Base-by-base conservation (phyloP, 2,797 vertebrate species). In the Danio choprae region DNA sequence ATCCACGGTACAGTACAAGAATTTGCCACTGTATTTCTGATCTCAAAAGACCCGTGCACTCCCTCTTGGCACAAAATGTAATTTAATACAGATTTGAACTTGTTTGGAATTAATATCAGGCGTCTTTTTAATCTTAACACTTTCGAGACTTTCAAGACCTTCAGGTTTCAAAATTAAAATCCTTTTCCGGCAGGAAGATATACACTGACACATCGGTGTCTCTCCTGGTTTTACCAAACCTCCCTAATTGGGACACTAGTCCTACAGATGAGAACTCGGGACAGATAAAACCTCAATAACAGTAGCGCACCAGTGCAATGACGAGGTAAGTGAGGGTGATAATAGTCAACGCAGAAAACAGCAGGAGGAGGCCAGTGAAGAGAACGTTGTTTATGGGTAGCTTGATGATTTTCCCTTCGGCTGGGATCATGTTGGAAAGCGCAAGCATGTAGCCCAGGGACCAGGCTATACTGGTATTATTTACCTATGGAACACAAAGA, bases 401-500 rank as follows among this genome's bases (percentile, higher is more conserved):
- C 50, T 85, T 89, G 84, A 94, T 87, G 74, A 92, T 86, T 48
- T 94, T 93, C 58, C 93, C 90, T 77, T 95, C 95, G 2, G 96
- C 96, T 1, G 97, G 97, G 85, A 99, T 97, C 96, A 98, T 98
- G 89, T 97, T 98, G 16, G 97, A 98, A 88, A 95, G 92, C 65
- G 87, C 92, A 73, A 99, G 91, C 97, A 99, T 98, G 92, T 96
- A 99, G 73, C 98, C 97, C 0, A 99, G 90, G 81, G 97, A 96
- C 97, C 98, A 99, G 0, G 94, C 95, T 68, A 98, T 94, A 81
- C 92, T 97, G 89, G 94, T 98, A 7, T 94, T 89, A 29, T 92
- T 91, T 81, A 97, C 91, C 97, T 99, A 91, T 10, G 81, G 73
- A 81, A 79, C 70, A 83, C 9, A 65, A 56, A 46, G 7, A 75